These are phyloP conservation scores for Chlamydotis undulata DNA, from an alignment of 2,113 vertebrate genomes.

Conservation along the genomic window DNA sequence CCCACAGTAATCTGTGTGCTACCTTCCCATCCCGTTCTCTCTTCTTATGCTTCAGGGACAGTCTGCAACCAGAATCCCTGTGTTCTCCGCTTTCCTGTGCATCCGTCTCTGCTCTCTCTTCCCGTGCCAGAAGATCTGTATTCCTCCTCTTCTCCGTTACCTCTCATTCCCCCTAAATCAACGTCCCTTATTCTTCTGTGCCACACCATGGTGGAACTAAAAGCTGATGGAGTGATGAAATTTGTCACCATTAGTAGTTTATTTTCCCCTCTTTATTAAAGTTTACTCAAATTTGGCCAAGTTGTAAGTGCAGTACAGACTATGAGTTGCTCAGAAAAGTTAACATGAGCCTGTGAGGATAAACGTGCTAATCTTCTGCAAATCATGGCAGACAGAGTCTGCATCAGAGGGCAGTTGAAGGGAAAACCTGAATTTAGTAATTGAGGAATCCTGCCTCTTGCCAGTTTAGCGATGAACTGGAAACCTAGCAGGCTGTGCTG, in stretches of 20 bases:
- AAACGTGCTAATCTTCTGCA: neutral
- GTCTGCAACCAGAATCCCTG: neutral
- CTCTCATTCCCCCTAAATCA: neutral
- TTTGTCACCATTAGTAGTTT: neutral
- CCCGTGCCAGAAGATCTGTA: too few species aligned
- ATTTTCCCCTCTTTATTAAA: neutral
- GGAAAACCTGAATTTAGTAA: neutral
- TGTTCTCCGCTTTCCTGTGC: neutral
- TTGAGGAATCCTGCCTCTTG: neutral
- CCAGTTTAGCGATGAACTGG: neutral
- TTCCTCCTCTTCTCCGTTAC: neutral
- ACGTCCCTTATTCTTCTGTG: neutral
- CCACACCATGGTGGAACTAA: neutral
- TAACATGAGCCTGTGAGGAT: neutral
- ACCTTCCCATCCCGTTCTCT: neutral
- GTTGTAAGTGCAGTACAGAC: too few species aligned
- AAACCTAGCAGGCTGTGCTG: neutral
- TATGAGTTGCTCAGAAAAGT: neutral
- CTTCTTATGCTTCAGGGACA: neutral
- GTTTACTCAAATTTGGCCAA: neutral
- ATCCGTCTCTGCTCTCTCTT: neutral
- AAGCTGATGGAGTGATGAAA: neutral
- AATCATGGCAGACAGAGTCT: neutral
- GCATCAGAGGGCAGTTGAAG: neutral
- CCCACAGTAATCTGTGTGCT: neutral